Evolutionary conservation across 2,113 vertebrate genomes (phyloP).

Genomic region (Manacus vitellinus): DNA sequence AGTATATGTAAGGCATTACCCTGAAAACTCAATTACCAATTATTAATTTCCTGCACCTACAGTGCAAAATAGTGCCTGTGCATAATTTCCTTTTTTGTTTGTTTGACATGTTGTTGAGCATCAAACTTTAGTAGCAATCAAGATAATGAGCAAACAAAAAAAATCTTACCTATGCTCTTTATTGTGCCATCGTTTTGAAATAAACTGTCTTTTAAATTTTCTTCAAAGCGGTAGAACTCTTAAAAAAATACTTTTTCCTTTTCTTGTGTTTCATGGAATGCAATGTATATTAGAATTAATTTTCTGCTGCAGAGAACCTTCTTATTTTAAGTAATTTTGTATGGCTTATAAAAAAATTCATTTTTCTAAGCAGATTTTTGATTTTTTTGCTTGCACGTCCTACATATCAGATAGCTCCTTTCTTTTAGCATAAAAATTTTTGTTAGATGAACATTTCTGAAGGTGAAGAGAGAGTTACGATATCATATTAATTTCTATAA

Average conservation of each 20-base stretch:
- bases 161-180: background rate
- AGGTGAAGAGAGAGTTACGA: background rate
- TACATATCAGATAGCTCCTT: background rate
- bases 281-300: background rate
- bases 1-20: background rate
- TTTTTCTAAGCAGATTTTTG: background rate
- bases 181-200: background rate
- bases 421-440: background rate
- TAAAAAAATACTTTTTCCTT: background rate
- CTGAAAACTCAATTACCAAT: background rate
- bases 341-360: background rate
- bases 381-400: background rate
- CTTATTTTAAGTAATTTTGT: background rate
- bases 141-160: background rate
- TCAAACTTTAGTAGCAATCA: background rate
- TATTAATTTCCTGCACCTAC: background rate
- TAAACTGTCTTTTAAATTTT: background rate
- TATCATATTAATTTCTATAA: background rate
- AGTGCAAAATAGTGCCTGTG: background rate
- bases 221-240: background rate
- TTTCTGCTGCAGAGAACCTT: background rate
- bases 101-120: background rate
- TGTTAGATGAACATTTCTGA: background rate
- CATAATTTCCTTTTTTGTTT: background rate
- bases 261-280: background rate